Percentiles rank a stretch among this genome's conserved stretches.
phyloP scores from a whole-genome alignment of 2,888 invertebrate species.

The Amphipoea lucens region DNA sequence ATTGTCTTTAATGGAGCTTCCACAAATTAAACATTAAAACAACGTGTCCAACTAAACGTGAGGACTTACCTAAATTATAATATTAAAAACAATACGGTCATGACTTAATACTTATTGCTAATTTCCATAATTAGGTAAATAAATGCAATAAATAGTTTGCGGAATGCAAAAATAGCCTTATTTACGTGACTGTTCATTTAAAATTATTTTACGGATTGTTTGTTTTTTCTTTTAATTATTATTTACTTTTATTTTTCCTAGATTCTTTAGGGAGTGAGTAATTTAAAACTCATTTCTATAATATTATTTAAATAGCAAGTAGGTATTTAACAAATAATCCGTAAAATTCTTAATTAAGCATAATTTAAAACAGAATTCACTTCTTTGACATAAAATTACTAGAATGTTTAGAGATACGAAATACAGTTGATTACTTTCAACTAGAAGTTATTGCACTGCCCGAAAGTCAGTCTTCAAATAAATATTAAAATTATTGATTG shows the following conservation, averaged over 20 bases:
- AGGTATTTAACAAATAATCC: slow-evolving; percentile 38
- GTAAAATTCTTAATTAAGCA: background rate
- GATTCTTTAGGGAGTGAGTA: background rate
- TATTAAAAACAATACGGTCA: slow-evolving; percentile 62
- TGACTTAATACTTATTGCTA: slow-evolving; percentile 50
- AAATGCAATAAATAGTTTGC: slow-evolving; percentile 64
- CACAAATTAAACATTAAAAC: slow-evolving; percentile 71
- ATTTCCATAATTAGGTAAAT: slow-evolving; percentile 32
- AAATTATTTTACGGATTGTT: slow-evolving; percentile 26
- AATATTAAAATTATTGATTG: slow-evolving; percentile 37
- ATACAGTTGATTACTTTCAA: slow-evolving; percentile 49
- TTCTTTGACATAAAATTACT: slow-evolving; percentile 61
- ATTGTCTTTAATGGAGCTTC: slow-evolving; percentile 78
- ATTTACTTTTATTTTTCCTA: background rate
- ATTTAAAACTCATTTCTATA: background rate
- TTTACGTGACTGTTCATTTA: slow-evolving; percentile 15
- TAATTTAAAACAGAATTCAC: slow-evolving; percentile 38
- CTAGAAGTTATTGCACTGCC: slow-evolving; percentile 86
- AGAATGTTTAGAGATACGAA: slow-evolving; percentile 52
- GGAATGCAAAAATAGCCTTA: slow-evolving; percentile 49
- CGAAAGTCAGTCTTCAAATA: slow-evolving; percentile 85
- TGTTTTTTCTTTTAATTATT: slow-evolving; percentile 4
- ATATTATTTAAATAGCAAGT: background rate
- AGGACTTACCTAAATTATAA: slow-evolving; percentile 51
- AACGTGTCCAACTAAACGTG: slow-evolving; percentile 69